These are phyloP conservation scores for Lucilia cuprina DNA, from an alignment of 1,140 invertebrate genomes.

Conservation along the genomic window DNA sequence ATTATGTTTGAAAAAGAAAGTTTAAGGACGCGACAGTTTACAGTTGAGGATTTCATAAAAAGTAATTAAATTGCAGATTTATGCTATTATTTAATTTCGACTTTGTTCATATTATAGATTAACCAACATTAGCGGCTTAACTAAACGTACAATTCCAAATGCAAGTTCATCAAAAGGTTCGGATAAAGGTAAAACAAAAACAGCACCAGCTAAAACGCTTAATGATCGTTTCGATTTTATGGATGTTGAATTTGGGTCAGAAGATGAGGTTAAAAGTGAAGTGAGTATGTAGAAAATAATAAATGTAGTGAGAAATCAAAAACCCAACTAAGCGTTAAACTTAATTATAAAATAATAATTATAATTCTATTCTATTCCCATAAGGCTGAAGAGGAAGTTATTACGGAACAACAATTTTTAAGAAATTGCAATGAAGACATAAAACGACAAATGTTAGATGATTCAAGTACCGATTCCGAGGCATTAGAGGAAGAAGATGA, in stretches of 20 bases:
- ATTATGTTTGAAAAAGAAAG: too few relatives aligned
- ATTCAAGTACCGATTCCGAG: conserved; percentile 51
- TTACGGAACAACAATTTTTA: conserved; percentile 52
- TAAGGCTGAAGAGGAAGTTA: conserved; percentile 48
- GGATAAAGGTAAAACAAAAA: conserved; percentile 39
- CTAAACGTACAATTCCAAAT: conserved; percentile 38
- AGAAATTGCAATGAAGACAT: conserved; percentile 51
- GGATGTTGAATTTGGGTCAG: conserved; percentile 43
- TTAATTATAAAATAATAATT: too few relatives aligned
- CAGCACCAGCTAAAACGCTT: conserved; percentile 35
- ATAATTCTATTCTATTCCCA: neutral
- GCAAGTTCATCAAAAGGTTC: conserved; percentile 24
- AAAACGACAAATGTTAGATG: conserved; percentile 52
- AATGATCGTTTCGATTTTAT: conserved; percentile 14
- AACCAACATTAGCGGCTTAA: conserved; percentile 47
- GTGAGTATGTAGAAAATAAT: conserved; percentile 45
- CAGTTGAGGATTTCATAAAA: too few relatives aligned
- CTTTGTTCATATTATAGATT: conserved; percentile 35
- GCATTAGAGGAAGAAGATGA: conserved; percentile 45
- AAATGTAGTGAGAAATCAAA: neutral
- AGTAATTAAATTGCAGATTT: too few relatives aligned
- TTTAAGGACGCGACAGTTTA: too few relatives aligned
- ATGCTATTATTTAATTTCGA: too few relatives aligned
- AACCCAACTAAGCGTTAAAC: neutral
- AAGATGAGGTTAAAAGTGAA: conserved; percentile 44